Evolutionary conservation across 2,113 vertebrate genomes (phyloP), one percentile per base, ranked within the genome.

Genomic region (Sisor rabdophorus): DNA sequence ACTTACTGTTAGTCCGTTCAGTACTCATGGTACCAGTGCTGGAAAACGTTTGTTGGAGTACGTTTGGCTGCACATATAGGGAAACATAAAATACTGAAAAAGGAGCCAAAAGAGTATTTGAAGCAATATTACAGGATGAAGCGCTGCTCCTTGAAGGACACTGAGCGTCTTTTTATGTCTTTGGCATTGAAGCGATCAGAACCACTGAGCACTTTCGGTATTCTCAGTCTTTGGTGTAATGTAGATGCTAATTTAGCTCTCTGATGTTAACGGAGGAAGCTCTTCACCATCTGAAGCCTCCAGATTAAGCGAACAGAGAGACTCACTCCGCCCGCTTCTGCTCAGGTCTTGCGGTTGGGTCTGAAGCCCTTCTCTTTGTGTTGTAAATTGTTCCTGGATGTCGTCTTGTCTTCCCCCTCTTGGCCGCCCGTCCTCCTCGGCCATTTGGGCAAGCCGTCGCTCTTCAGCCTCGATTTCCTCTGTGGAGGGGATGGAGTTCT

Each of bases 401-500:
- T 67, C 71, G 63, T 71, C 50, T 71, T 71, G 70, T 0, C 40
- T 72, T 26, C 2, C 82, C 73, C 70, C 54, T 70, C 60, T 86
- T 84, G 81, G 82, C 72, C 40, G 77, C 75, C 93, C 90, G 48
- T 91, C 89, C 54, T 90, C 89, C 72, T 93, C 91, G 11, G 87
- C 89, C 80, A 90, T 82, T 83, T 87, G 92, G 85, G 94, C 83
- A 79, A 93, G 82, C 78, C 96, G 83, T 32, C 92, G 93, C 87
- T 99, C 97, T 79, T 98, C 95, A 0, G 97, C 97, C 88, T 98
- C 97, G 0, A 99, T 98, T 80, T 99, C 96, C 87, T 99, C 97
- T 0, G 95, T 98, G 6, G 94, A 95, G 84, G 97, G 97, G 83
- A 99, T 99, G 71, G 97, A 99, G 88, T 99, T 99, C 87, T 99